phyloP scores from a whole-genome alignment of 2,113 vertebrate genomes.

The Centropus bengalensis region DNA sequence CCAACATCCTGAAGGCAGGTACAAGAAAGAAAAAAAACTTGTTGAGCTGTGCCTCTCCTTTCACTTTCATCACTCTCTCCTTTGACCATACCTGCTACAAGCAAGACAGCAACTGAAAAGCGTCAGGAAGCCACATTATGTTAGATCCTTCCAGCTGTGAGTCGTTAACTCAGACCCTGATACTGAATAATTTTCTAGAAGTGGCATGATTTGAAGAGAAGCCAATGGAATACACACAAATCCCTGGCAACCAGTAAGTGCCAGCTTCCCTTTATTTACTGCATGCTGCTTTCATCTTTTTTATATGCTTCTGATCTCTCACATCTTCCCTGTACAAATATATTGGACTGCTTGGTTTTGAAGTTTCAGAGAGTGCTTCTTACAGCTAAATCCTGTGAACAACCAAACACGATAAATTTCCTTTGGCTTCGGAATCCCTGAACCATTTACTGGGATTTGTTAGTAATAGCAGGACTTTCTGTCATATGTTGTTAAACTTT shows the following conservation, averaged over 20 bases:
- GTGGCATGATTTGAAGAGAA: neutral
- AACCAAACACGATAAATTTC: neutral
- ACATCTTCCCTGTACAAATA: neutral
- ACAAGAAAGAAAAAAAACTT: neutral
- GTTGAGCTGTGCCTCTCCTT: neutral
- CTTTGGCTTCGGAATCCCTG: neutral
- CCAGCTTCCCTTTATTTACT: neutral
- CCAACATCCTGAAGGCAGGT: neutral
- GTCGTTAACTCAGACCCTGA: neutral
- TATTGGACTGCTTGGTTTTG: neutral
- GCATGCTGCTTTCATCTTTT: neutral
- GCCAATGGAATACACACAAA: neutral
- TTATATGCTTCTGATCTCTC: neutral
- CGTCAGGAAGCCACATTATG: fast-evolving
- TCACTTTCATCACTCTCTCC: neutral
- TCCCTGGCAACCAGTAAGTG: constrained; percentile 15
- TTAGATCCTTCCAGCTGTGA: neutral
- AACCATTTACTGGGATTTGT: neutral
- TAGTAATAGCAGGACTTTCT: neutral
- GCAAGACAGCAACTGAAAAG: neutral
- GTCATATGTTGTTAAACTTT: neutral
- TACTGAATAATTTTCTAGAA: neutral
- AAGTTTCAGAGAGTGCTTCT: neutral
- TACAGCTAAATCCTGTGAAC: neutral
- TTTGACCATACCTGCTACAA: neutral